Base-by-base conservation (phyloP, 2,113 vertebrate species). In the Sceloporus undulatus region DNA sequence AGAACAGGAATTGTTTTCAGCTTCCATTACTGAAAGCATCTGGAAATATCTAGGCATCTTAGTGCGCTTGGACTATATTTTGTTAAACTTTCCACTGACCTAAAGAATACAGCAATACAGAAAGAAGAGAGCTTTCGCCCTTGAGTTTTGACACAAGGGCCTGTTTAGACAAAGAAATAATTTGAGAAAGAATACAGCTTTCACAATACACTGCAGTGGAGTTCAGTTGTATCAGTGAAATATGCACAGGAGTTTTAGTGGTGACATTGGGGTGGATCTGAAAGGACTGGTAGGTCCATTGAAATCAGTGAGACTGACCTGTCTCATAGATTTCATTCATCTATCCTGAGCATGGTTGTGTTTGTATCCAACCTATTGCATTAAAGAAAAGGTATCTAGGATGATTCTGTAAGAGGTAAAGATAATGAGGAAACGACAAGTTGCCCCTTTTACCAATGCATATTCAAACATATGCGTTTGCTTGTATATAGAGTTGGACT, bases 71-170 rank as follows among this genome's bases (percentile, higher is more conserved):
- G 40, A 34, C 79, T 91, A 82, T 38, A 84, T 87, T 90, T 92
- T 78, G 40, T 76, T 87, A 2, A 83, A 77, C 86, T 92, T 84
- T 76, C 38, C n/a, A 84, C 10, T 77, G 92, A 87, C 38, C 92
- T 92, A 90, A 89, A 93, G 83, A 59, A 91, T 87, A 89, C 85
- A 90, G 86, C 59, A 87, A 0, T 0, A 89, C 87, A 92, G 84
- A 95, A 94, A 87, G 27, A 78, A 85, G 77, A 85, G 86, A 86
- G 93, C 89, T 91, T 92, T 88, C 92, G 90, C 89, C 86, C 89
- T 85, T 85, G 54, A 27, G 13, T 27, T 82, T 79, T 76, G 87
- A 91, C 68, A 70, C 70, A 86, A 9, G 56, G 81, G 79, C 27
- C 89, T 40, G 56, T 87, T 91, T 40, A 42, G 74, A 88, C 59